Evolutionary conservation across 2,888 invertebrate genomes (phyloP), one percentile per base, ranked within the genome.

Genomic region (Lithodes maja): DNA sequence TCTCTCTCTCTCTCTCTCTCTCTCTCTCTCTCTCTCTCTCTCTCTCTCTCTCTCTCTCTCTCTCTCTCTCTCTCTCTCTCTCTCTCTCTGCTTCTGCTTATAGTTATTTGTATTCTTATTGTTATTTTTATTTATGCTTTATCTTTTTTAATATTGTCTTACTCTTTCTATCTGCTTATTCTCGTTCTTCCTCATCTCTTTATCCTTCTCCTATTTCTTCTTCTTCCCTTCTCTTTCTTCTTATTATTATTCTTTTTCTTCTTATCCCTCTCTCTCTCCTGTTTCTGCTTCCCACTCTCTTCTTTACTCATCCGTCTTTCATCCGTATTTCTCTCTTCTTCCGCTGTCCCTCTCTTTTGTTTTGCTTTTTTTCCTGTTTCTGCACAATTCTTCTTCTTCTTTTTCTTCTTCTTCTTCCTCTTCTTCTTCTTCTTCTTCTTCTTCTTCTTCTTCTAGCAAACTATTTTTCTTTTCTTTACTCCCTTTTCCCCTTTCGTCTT

Each of bases 1-100:
- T 77, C 75, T 75, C 75, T 75, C 75, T 77, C 75, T 77, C 75
- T 77, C 75, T 77, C 75, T 77, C 75, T 77, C 75, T 77, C 15
- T 7, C 77, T 50, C 50, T 49, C 1, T 50, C 50, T 15, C 77
- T n/a, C n/a, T 77, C 50, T 15, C 77, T 50, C 50, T 77, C 50
- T 50, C 49, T 15, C 7, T 50, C 15, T 7, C 50, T 15, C 77
- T 77, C 50, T 49, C 50, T 49, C 50, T 15, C 49, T n/a, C 77
- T 15, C 77, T 15, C 7, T 49, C 50, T 49, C 50, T 50, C 50
- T 49, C 77, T 33, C 77, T 7, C 77, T 7, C 15, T n/a, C 50
- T 50, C 77, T 77, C 74, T 3, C 74, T 61, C 61, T 61, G 5
- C 61, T 61, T 12, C 61, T 61, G 5, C 12, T 12, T 12, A 7